These are phyloP conservation scores for Epinotia nisella DNA, from an alignment of 2,888 invertebrate genomes.

Conservation along the genomic window DNA sequence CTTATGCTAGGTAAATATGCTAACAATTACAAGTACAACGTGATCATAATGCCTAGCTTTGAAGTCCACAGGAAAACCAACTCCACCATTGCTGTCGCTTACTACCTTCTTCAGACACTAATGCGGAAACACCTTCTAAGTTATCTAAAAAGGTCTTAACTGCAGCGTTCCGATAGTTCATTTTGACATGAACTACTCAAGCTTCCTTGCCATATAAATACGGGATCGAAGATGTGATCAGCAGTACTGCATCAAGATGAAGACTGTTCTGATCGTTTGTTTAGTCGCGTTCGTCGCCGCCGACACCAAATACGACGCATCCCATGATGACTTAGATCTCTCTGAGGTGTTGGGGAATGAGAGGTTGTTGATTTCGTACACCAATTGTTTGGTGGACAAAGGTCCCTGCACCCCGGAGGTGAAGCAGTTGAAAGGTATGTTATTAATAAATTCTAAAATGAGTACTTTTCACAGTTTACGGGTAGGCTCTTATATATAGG, in stretches of 20 bases:
- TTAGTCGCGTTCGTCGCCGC: conserved; percentile 40
- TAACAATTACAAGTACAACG: conserved; percentile 19
- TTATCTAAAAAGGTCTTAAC: background rate
- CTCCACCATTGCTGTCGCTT: background rate
- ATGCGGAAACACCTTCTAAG: background rate
- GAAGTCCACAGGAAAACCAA: conserved; percentile 19
- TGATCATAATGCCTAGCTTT: conserved; percentile 23
- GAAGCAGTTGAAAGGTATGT: conserved; percentile 84
- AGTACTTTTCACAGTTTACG: too few species aligned
- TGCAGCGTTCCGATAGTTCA: background rate
- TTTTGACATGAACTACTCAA: background rate
- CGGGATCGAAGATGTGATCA: background rate
- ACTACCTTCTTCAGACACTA: background rate
- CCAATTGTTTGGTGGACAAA: conserved; percentile 85
- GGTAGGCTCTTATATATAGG: too few species aligned
- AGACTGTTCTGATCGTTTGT: conserved; percentile 34
- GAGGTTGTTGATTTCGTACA: conserved; percentile 85
- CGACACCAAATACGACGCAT: conserved; percentile 77
- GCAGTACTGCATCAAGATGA: conserved; percentile 33
- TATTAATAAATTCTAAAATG: too few species aligned
- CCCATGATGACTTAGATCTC: conserved; percentile 86
- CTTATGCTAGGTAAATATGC: conserved; percentile 14
- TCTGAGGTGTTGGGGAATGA: conserved; percentile 86
- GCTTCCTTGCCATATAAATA: conserved; percentile 32
- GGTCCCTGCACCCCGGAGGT: conserved; percentile 87